Base-by-base conservation (phyloP, 2,113 vertebrate species). In the Melanerpes aurifrons region DNA sequence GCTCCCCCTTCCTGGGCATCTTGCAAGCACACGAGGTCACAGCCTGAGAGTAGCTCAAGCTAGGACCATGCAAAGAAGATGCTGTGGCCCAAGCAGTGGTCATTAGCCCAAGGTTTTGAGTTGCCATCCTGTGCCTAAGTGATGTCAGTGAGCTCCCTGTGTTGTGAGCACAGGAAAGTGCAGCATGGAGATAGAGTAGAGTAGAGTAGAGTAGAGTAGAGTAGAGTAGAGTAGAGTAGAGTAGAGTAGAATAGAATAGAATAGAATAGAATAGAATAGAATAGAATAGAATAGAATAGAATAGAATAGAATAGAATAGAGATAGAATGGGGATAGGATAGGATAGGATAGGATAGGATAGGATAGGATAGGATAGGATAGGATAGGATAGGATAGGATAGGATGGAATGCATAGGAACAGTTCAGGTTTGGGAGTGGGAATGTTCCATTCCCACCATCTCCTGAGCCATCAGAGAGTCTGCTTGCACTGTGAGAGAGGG, bases 41-140 rank as follows among this genome's bases (percentile, higher is more conserved):
- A 43, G 77, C 24, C 2, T 76, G 50, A 87, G 50, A 29, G 48
- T 43, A 0, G 15, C 20, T 62, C 2, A 69, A 28, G 61, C 6
- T 10, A 9, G 5, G 9, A 45, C 20, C 14, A 9, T 29, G 32
- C 45, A 50, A 29, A 11, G 50, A 69, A 59, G 29, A 31, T 69
- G 43, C 29, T 31, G 45, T 3, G 1, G n/a, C 37, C 9, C 3
- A 9, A 32, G 29, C 25, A 79, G 25, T 0, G 0, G 6, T 58
- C 71, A 12, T 28, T 25, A 56, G 16, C 21, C 25, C 21, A 35
- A 4, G 18, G 22, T 73, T 63, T 75, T 0, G 1, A 76, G 32
- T 54, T 50, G 45, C 43, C 29, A 69, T 26, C 20, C 37, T 12
- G 20, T 25, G n/a, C 50, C 40, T 29, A 17, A 47, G 45, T 4